Base-by-base conservation (phyloP, 2,888 invertebrate genomes). In the Enchytraeus crypticus region DNA sequence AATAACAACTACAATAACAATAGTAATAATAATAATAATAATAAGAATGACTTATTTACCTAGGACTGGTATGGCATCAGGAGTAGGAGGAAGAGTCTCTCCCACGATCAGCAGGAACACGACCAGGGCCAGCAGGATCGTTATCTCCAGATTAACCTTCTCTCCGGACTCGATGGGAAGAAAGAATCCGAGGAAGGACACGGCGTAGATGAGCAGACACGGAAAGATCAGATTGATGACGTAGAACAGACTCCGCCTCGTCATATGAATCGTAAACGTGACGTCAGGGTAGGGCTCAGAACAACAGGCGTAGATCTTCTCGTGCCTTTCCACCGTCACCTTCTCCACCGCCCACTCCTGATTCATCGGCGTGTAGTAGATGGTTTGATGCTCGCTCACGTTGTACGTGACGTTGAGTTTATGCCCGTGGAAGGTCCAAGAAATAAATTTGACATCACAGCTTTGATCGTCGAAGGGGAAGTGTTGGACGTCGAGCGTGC, bases 331-430 rank as follows among this genome's bases (percentile, higher is more conserved):
- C 11, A 66, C 64, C 5, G 62, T 64, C 59, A 45, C 64, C 47
- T 49, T 62, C 87, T 69, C 68, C 11, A 69, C 69, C 49, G 62
- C 57, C 66, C 65, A 67, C 54, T 67, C 66, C 3, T 89, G 89
- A 75, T 90, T 90, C 29, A 88, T 78, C 89, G 90, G 81, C 88
- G 89, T 71, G 86, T 87, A 62, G 87, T 85, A 70, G 32, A 71
- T 59, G 21, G 64, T 57, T 47, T 66, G 63, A n/a, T 59, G 45
- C 23, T 66, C 64, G 5, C 57, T 53, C 23, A 53, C 63, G 60
- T 69, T 63, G 66, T 51, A 66, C 5, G 67, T 66, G 26, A 71
- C 38, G 63, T 71, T 70, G 60, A 81, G 74, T 66, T 81, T 79
- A 51, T 73, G 73, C 23, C 79, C 77, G 64, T 81, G 79, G 69